phyloP scores from a whole-genome alignment of 2,797 vertebrate genomes.

The Botia almorhae region DNA sequence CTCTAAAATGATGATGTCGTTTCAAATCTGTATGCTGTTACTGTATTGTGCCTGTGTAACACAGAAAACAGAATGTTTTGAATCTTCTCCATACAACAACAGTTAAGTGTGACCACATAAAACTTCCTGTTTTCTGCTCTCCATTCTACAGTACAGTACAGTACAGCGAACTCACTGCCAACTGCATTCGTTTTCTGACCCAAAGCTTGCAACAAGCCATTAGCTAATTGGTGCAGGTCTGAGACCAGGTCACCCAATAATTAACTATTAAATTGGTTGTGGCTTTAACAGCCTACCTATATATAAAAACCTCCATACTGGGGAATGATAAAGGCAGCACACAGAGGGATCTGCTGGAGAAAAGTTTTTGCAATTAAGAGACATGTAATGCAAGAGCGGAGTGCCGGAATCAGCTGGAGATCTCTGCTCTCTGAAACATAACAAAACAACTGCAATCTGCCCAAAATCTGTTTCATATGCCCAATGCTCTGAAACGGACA shows the following conservation, averaged over 20 bases:
- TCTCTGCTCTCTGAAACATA: not conserved
- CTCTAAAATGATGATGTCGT: no score
- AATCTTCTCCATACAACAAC: no score
- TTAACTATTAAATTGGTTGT: constrained; percentile 67
- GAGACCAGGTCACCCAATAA: constrained; percentile 73
- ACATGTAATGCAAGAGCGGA: not conserved
- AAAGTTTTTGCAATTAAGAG: not conserved
- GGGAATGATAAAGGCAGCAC: not conserved
- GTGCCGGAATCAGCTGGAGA: no score
- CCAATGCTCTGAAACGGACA: no score
- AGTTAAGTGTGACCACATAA: no score
- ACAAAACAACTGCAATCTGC: not conserved
- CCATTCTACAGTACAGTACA: not conserved
- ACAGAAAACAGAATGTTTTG: no score
- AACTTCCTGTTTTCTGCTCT: no score
- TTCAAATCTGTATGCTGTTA: no score
- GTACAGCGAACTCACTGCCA: constrained; percentile 72
- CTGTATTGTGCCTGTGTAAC: no score
- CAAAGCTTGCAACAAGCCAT: constrained; percentile 68
- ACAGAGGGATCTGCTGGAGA: not conserved
- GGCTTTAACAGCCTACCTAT: constrained; percentile 27
- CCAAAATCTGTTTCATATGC: no score
- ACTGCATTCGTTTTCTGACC: constrained; percentile 65
- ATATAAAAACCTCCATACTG: constrained; percentile 29
- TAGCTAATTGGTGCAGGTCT: constrained; percentile 76